A percentile compares a stretch with the other conserved stretches of the same genome.
phyloP scores from a whole-genome alignment of 2,113 vertebrate species.

The Gymnocephalus cernua region DNA sequence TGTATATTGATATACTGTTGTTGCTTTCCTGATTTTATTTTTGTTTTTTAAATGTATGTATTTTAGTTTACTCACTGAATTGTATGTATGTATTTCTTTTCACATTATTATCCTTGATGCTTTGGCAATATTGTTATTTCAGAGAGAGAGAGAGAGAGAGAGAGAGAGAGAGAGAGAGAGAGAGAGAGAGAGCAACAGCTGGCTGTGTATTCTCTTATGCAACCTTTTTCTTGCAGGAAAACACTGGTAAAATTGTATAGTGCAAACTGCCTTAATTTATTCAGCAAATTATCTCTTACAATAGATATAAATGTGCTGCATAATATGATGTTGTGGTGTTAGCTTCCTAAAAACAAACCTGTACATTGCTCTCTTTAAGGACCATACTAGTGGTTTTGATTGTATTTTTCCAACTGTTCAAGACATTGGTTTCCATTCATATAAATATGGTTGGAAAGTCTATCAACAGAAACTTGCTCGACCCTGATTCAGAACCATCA shows the following conservation, averaged over 20 bases:
- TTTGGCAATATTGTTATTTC: no score
- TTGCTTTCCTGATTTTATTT: no score
- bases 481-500: neutral
- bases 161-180: neutral
- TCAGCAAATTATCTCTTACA: neutral
- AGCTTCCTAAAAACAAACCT: neutral
- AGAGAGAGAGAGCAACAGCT: constrained; percentile 6
- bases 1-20: no score
- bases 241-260: neutral
- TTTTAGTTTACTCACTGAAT: no score
- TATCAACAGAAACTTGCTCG: neutral
- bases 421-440: neutral
- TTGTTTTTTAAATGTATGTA: no score
- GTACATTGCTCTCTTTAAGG: neutral
- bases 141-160: neutral
- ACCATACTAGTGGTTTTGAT: neutral
- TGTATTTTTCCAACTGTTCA: neutral
- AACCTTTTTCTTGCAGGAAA: neutral
- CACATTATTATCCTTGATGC: no score
- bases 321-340: neutral
- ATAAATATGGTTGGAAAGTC: neutral
- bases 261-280: neutral
- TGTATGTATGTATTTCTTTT: no score
- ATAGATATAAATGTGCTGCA: neutral
- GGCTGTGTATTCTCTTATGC: neutral